A percentile compares a stretch with the other conserved stretches of the same genome.
phyloP scores from a whole-genome alignment of 2,797 vertebrate genomes.

The Eupleurogrammus muticus region DNA sequence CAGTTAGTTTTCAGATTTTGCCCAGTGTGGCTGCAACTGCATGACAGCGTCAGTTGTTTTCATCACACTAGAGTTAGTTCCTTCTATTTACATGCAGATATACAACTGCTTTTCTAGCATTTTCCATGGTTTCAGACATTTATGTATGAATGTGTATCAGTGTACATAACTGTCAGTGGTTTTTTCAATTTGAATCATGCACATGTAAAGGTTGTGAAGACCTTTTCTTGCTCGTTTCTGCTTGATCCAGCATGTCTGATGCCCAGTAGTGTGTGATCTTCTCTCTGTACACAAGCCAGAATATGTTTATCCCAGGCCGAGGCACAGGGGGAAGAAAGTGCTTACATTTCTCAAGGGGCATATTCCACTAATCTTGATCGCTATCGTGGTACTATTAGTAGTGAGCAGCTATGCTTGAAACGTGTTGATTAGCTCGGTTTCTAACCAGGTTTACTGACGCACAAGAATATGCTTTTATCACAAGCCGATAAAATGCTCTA shows the following conservation, averaged over 20 bases:
- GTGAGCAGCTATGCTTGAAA: constrained; percentile 29
- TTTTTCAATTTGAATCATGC: neutral
- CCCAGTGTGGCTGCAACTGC: neutral
- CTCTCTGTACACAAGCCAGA: constrained; percentile 48
- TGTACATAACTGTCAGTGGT: neutral
- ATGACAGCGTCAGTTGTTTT: neutral
- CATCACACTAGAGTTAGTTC: neutral
- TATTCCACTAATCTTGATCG: constrained; percentile 60
- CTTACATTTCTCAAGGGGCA: constrained; percentile 54
- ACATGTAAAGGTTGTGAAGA: constrained; percentile 2
- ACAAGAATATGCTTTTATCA: constrained; percentile 17
- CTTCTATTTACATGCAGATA: neutral
- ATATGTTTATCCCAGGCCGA: constrained; percentile 55
- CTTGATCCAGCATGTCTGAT: constrained; percentile 40
- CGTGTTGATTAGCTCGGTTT: constrained; percentile 37
- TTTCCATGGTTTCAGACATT: too few relatives aligned
- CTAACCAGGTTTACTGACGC: constrained; percentile 22
- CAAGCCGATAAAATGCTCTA: constrained; percentile 1
- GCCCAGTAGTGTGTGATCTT: constrained; percentile 53
- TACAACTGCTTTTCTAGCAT: too few relatives aligned
- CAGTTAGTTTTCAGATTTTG: neutral
- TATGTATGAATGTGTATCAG: neutral
- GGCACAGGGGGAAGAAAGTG: constrained; percentile 34
- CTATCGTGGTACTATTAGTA: constrained; percentile 40
- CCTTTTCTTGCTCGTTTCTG: constrained; percentile 17